phyloP scores from a whole-genome alignment of 2,113 vertebrate species.

The Fulmarus glacialis region DNA sequence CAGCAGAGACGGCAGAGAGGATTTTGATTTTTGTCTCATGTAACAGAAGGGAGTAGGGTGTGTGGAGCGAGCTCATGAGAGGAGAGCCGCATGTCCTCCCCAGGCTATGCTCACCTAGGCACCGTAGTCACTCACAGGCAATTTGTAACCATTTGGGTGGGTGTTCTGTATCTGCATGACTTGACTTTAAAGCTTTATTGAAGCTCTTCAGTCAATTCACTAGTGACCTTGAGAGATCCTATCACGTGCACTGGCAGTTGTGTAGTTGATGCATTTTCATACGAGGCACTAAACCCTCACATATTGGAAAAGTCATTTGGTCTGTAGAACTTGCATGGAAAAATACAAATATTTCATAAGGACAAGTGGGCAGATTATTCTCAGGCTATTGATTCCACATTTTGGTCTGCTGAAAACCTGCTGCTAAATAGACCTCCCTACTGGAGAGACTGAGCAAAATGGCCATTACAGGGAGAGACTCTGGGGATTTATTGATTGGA shows the following conservation, averaged over 20 bases:
- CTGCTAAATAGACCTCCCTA: constrained; percentile 44
- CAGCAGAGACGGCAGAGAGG: neutral
- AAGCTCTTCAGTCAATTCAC: constrained; percentile 3
- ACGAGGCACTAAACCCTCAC: neutral
- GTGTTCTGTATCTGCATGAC: neutral
- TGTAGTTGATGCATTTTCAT: neutral
- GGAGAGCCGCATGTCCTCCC: neutral
- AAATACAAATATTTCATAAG: constrained; percentile 61
- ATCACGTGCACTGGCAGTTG: neutral
- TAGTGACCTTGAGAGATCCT: constrained; percentile 25
- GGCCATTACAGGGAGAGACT: neutral
- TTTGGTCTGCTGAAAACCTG: constrained; percentile 22
- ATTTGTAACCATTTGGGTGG: neutral
- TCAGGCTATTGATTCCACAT: constrained; percentile 47
- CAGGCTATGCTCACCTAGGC: neutral
- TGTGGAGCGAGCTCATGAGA: neutral
- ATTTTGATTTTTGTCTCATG: neutral
- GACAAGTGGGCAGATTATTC: constrained; percentile 22
- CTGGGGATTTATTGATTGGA: constrained; percentile 37
- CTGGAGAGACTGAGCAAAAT: constrained; percentile 26
- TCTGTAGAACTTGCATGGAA: constrained; percentile 30
- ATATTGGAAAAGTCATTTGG: constrained; percentile 46
- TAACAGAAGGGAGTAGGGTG: neutral
- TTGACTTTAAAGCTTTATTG: neutral
- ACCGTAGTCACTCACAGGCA: neutral